Percentiles rank a stretch among this genome's conserved stretches.
Conservation (phyloP, 2,113 vertebrate species). For the Cyanistes caeruleus region DNA sequence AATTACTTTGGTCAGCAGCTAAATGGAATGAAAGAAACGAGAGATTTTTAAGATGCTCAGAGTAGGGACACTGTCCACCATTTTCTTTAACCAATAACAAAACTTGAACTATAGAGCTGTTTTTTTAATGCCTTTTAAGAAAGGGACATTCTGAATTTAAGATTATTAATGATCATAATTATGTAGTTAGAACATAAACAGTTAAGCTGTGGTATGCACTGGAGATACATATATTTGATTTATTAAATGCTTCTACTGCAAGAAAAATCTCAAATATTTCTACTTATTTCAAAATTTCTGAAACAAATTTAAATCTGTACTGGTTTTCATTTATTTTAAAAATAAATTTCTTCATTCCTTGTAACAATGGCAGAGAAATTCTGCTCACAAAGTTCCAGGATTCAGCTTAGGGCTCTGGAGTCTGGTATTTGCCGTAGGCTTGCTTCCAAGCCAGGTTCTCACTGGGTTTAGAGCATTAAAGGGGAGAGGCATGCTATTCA, state of each 20-base stretch:
- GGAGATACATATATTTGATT: background rate
- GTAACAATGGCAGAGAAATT: background rate
- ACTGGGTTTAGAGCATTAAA: background rate
- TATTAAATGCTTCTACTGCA: background rate
- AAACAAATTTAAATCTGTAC: background rate
- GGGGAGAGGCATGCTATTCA: background rate
- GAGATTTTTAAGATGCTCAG: background rate
- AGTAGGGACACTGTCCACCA: rapidly evolving
- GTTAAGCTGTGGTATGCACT: background rate
- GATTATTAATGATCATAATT: background rate
- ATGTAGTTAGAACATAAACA: background rate
- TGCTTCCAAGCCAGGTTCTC: background rate
- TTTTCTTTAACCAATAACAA: background rate
- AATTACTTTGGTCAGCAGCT: background rate
- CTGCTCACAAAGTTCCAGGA: background rate
- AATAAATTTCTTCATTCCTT: background rate
- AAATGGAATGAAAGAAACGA: background rate
- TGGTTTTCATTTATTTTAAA: background rate
- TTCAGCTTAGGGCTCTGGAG: background rate
- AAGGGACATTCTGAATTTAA: background rate
- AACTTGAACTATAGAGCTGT: background rate
- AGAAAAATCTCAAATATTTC: background rate
- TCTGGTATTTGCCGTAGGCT: background rate
- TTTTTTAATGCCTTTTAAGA: background rate
- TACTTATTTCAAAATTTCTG: background rate